Base-by-base conservation (phyloP, 1,140 invertebrate species). In the Plutomurus gul region DNA sequence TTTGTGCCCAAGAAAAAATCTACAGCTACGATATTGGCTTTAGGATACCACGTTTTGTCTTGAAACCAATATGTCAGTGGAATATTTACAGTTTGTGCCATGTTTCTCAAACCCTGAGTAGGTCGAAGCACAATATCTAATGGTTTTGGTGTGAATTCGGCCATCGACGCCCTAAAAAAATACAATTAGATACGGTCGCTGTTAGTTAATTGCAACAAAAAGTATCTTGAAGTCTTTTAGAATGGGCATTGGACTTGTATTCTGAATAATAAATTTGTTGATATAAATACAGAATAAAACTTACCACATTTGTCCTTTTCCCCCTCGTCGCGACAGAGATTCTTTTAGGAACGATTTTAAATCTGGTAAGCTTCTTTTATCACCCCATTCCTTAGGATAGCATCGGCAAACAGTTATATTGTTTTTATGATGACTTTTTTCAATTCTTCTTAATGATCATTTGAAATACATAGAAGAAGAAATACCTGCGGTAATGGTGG, bases 1-100 rank as follows among this genome's bases (percentile, higher is more conserved):
- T 94, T 91, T 82, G 91, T 93, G 11, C 91, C 92, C 6, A 93
- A 87, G 85, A 94, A 94, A 85, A 93, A 95, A 85, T 95, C 93
- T 2, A 90, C 91, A 0, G 93, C 91, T 0, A 94, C 88, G 30
- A 94, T 91, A 84, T 93, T 94, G 4, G 91, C 89, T 76, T 90
- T 88, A 3, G 76, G 13, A 20, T 89, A 87, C 85, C 90, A 89
- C 90, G 91, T 93, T 47, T 89, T 86, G 70, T 89, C 84, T 80
- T 90, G 84, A 81, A 93, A 89, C 86, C 92, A 91, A 33, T 85
- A 85, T 0, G 92, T 93, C 87, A 83, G 92, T 89, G 82, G 82
- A 36, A 81, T 86, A 85, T 94, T 94, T 11, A 92, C 89, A 0
- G 85, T 86, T 82, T 94, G 89, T 0, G 93, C 93, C 85, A 93